Evolutionary conservation across 53 echinoderm and acorn worm genomes (phyloP).

Genomic region (Henricia sp.): DNA sequence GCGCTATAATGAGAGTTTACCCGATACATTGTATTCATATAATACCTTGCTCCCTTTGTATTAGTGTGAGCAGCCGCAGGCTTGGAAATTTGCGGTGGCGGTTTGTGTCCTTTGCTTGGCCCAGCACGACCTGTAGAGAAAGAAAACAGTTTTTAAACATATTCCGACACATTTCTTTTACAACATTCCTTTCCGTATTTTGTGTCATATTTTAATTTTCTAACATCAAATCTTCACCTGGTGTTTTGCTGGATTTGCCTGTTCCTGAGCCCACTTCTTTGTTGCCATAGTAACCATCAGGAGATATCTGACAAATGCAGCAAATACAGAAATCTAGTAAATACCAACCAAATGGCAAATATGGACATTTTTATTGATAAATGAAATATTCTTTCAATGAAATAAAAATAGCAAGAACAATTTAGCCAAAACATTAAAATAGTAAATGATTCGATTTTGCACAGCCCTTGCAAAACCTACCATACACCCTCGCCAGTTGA

Average conservation of each 20-base stretch:
- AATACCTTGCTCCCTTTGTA: constrained; percentile 43
- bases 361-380: too few relatives aligned
- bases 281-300: constrained; percentile 84
- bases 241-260: constrained; percentile 43
- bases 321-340: not conserved
- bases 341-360: not conserved
- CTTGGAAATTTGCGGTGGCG: constrained; percentile 39
- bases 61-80: constrained; percentile 29
- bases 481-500: too few relatives aligned
- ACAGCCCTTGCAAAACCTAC: too few relatives aligned
- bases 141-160: not conserved
- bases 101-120: constrained; percentile 22
- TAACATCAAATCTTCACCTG: constrained; percentile 4
- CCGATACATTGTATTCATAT: too few relatives aligned
- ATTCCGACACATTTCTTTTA: not conserved
- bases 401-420: too few relatives aligned
- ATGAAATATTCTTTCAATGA: too few relatives aligned
- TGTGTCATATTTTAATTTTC: too few relatives aligned
- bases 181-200: not conserved
- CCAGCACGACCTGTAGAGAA: constrained; percentile 28
- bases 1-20: too few relatives aligned
- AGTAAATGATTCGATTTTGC: too few relatives aligned
- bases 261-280: constrained; percentile 74
- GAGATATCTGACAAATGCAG: constrained; percentile 66
- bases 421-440: too few relatives aligned